Evolutionary conservation across 2,113 vertebrate genomes (phyloP).

Genomic region (Sylvietta virens): DNA sequence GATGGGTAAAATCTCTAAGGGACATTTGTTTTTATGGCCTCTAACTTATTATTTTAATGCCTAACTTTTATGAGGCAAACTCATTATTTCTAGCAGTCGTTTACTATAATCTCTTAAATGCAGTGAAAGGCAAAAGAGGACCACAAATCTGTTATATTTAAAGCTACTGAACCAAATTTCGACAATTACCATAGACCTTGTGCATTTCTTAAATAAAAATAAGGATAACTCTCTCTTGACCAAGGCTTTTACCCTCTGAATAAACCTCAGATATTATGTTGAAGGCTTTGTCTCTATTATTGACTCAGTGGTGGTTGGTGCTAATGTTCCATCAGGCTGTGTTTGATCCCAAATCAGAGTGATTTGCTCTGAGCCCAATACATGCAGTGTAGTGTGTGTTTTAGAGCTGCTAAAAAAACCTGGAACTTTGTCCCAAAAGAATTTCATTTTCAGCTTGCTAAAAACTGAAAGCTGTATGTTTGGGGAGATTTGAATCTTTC

Average conservation of each 20-base stretch:
- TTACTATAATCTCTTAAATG: constrained; percentile 20
- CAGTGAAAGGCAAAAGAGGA: background rate
- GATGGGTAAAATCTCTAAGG: constrained; percentile 43
- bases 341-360: background rate
- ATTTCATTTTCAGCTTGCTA: background rate
- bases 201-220: background rate
- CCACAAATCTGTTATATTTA: constrained; percentile 9
- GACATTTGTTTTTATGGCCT: constrained; percentile 36
- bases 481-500: background rate
- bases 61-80: constrained; percentile 33
- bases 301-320: background rate
- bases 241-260: background rate
- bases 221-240: background rate
- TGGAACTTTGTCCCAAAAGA: background rate
- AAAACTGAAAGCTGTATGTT: background rate
- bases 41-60: constrained; percentile 40
- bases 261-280: background rate
- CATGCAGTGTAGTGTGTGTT: background rate
- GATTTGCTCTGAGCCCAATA: background rate
- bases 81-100: constrained; percentile 41
- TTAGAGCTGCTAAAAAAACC: background rate
- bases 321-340: background rate
- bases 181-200: background rate
- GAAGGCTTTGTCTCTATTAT: background rate
- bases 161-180: background rate